Base-by-base conservation (phyloP, 2,113 vertebrate species). In the Anolis carolinensis region DNA sequence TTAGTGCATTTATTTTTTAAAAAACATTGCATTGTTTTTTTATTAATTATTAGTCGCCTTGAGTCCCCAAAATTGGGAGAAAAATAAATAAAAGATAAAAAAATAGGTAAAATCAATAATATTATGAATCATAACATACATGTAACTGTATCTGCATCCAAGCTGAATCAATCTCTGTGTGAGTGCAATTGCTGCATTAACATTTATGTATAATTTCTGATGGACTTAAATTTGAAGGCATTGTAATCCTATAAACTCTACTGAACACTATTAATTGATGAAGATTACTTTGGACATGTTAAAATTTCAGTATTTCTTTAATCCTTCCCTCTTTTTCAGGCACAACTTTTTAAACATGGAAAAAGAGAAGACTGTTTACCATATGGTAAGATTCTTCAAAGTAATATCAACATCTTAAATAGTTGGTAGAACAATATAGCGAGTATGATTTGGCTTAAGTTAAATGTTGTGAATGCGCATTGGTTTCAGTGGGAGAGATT, bases 291-390 rank as follows among this genome's bases (percentile, higher is more conserved):
- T 72, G 34, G n/a, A 39, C 25, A 76, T 84, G 6, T n/a, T 11
- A 88, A 1, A 79, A 71, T 89, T 86, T 67, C 82, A 62, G 68
- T 67, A 32, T 90, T 74, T 91, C 27, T 79, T 81, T 52, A 65
- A 88, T 81, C n/a, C 18, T 79, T 0, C 81, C 91, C 93, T 23
- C 52, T 36, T 87, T 89, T 89, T 21, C 32, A 99, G 99, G 98
- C 98, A 8, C 98, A 98, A 86, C 96, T 99, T 91, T 99, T 99
- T 90, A 99, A 99, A 89, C 99, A 99, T 90, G 98, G 98, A 72
- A 99, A 98, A 91, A 96, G 99, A 85, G 98, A 99, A 87, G 98
- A 99, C 86, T 97, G 98, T 88, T 96, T 99, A 36, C 98, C 97
- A 0, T 98, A 98, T 7, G 98, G 98, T 99, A 95, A 93, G 97